Evolutionary conservation across 1,140 invertebrate genomes (phyloP), one percentile per base, ranked within the genome.

Genomic region (Anastrepha obliqua): DNA sequence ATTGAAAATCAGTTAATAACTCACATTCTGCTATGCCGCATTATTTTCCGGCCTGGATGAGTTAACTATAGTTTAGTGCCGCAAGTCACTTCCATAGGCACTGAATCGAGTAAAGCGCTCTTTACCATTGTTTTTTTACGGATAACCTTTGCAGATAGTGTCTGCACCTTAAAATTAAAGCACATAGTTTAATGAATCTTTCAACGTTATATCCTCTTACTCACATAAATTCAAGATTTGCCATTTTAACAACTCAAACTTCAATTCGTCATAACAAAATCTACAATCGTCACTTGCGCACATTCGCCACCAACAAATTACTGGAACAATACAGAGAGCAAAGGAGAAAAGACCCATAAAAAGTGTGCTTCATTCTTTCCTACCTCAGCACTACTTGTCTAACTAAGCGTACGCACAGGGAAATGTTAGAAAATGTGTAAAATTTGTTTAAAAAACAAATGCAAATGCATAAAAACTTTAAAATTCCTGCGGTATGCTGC

Each of bases 401-500:
- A 8, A 6, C 20, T 15, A 13, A 15, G 15, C 15, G 5, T 7
- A 64, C 60, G 60, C 17, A 64, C 60, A 64, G 13, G 67, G 17
- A 74, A 15, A 39, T 39, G 39, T 74, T 42, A 74, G 11, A 55
- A 74, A 74, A 67, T 42, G 6, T 11, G 29, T 29, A 8, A 8
- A 42, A 74, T 15, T 55, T 55, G 6, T 11, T 11, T 17, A 67
- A 20, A n/a, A 39, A 67, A 67, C 6, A 7, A n/a, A 1, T 55
- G 47, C 47, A 17, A 55, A 47, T 81, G 17, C 39, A 81, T 81
- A 81, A 81, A 74, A 81, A 29, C 74, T 81, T 81, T 81, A 81
- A 81, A 81, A 81, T 55, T 81, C 8, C 47, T 17, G n/a, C 20
- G n/a, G n/a, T 5, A 51, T 20, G 47, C 74, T 20, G 55, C n/a